Base-by-base conservation (phyloP, 2,888 invertebrate species). In the Caenorhabditis drosophilae region DNA sequence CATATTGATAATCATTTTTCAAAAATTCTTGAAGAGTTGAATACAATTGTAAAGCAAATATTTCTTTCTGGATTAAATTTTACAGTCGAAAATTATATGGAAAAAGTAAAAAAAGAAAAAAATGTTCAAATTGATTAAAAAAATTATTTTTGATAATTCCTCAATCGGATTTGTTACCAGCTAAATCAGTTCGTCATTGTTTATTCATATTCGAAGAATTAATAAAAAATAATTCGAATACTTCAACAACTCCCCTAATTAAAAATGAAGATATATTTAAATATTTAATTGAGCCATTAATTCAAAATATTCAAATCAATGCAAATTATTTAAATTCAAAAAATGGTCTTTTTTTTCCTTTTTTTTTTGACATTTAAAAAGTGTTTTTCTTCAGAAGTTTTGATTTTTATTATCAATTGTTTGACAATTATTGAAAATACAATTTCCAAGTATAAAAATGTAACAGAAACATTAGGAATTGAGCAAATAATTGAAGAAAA, bases 331-430 rank as follows among this genome's bases (percentile, higher is more conserved):
- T 60, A 35, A 49, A 50, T 4, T 50, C 54, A 0, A 54, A 57
- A 36, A 48, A 52, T 45, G 26, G 27, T 27, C 2, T 18, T 27
- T 3, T n/a, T n/a, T 11, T 45, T 1, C 26, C 20, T 15, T 9
- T 45, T 9, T 9, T 4, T 9, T 3, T 2, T 4, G 25, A 25
- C 9, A 20, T 38, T 38, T 41, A 42, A 42, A 6, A 2, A n/a
- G 11, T n/a, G 25, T 11, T 2, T 45, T 25, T 15, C 11, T 27
- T 7, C 27, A 6, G 62, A 62, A 22, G 56, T 62, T 0, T 52
- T 56, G 2, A 50, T 62, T 6, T 62, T 62, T 45, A 62, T 53
- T 7, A 62, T 62, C 16, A 62, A 62, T 16, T 62, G 62, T 26
- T 42, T 62, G 4, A 62, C 56, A 40, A 40, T 57, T 22, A 62